phyloP scores from a whole-genome alignment of 2,113 vertebrate genomes.

The Galemys pyrenaicus region DNA sequence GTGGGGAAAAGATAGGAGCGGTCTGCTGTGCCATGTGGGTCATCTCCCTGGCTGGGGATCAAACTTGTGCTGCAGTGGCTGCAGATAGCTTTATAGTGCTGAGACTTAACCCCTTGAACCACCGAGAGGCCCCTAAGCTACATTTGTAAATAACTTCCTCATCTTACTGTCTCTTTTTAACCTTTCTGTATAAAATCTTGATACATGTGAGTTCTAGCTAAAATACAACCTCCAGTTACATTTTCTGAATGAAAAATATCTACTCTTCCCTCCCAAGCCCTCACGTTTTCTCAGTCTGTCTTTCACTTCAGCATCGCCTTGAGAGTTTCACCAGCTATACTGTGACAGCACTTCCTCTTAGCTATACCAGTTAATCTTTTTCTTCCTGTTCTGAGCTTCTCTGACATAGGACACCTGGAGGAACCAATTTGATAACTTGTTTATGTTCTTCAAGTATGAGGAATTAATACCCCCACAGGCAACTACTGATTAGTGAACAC shows the following conservation, averaged over 20 bases:
- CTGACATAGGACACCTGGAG: background rate
- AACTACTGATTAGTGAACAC: background rate
- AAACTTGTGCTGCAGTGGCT: no score
- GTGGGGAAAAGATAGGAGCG: no score
- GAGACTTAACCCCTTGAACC: no score
- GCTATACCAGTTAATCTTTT: background rate
- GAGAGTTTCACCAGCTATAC: background rate
- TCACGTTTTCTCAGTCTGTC: background rate
- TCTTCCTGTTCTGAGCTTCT: background rate
- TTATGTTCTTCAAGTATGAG: background rate
- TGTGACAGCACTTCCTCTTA: background rate
- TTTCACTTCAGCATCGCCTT: background rate
- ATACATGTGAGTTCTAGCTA: background rate
- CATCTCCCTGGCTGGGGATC: no score
- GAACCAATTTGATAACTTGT: background rate
- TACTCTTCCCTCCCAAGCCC: rapidly evolving
- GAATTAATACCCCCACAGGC: background rate
- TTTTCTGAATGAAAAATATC: background rate
- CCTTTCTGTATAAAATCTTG: background rate
- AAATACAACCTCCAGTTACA: background rate
- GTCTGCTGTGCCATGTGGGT: no score
- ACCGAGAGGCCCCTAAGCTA: no score
- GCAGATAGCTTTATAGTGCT: no score
- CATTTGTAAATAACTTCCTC: background rate
- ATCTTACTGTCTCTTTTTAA: background rate